These are phyloP conservation scores for Magallana nippona DNA, from an alignment of 2,888 invertebrate genomes.

Conservation along the genomic window DNA sequence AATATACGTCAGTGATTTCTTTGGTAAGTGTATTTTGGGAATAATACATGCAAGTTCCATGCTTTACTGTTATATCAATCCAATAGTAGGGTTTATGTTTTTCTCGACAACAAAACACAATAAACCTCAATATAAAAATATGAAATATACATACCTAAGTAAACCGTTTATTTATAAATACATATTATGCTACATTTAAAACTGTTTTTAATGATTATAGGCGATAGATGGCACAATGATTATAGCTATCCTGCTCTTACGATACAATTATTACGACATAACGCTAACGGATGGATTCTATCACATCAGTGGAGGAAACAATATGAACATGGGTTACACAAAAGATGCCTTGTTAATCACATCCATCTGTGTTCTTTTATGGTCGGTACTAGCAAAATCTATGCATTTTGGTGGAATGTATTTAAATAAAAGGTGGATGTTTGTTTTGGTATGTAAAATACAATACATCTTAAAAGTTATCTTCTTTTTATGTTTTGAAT, in stretches of 20 bases:
- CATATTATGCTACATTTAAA: neutral
- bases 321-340: neutral
- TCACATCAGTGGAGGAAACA: neutral
- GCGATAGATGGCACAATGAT: neutral
- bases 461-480: neutral
- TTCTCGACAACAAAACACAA: too few relatives aligned
- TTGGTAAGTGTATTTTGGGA: neutral
- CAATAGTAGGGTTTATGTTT: too few relatives aligned
- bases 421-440: neutral
- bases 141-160: too few relatives aligned
- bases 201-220: neutral
- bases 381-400: neutral
- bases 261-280: slow-evolving; percentile 9
- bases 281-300: neutral
- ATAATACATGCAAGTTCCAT: neutral
- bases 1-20: neutral
- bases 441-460: neutral
- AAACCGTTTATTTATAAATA: neutral
- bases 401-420: neutral
- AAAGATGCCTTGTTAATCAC: neutral
- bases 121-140: too few relatives aligned
- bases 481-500: neutral
- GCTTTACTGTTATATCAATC: too few relatives aligned
- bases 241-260: neutral
- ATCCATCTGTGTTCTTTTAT: neutral